A percentile compares a stretch with the other conserved stretches of the same genome.
Evolutionary conservation across 2,888 invertebrate genomes (phyloP).

Genomic region (Hartigia nigra): DNA sequence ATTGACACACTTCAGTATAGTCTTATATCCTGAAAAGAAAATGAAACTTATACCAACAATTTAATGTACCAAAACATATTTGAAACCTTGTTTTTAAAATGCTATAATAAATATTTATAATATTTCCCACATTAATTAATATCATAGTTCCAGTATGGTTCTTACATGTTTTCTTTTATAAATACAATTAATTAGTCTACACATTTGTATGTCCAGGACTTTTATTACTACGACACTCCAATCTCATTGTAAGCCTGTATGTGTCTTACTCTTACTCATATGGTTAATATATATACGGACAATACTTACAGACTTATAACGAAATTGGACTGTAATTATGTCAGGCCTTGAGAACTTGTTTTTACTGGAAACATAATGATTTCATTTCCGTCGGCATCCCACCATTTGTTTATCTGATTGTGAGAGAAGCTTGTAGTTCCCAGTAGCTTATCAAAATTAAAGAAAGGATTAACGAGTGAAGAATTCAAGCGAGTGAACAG

Average conservation of each 20-base stretch:
- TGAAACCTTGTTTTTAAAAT: neutral
- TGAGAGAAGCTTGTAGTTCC: neutral
- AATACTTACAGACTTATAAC: no score
- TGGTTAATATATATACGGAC: no score
- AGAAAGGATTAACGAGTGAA: neutral
- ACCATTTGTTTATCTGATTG: neutral
- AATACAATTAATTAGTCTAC: neutral
- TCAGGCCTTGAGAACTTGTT: neutral
- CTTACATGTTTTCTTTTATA: neutral
- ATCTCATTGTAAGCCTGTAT: no score
- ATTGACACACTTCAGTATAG: constrained; percentile 87
- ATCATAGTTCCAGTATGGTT: neutral
- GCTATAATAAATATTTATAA: neutral
- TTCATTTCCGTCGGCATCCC: neutral
- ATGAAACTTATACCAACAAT: neutral
- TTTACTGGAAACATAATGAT: neutral
- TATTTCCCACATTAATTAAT: neutral
- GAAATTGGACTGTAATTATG: no score
- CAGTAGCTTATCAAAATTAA: neutral
- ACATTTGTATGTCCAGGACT: neutral
- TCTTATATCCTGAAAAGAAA: constrained; percentile 75
- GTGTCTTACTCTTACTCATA: no score
- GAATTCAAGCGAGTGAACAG: neutral
- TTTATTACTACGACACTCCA: neutral
- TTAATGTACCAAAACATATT: neutral